Base-by-base conservation (phyloP, 1,140 invertebrate species). In the Marisa cornuarietis region DNA sequence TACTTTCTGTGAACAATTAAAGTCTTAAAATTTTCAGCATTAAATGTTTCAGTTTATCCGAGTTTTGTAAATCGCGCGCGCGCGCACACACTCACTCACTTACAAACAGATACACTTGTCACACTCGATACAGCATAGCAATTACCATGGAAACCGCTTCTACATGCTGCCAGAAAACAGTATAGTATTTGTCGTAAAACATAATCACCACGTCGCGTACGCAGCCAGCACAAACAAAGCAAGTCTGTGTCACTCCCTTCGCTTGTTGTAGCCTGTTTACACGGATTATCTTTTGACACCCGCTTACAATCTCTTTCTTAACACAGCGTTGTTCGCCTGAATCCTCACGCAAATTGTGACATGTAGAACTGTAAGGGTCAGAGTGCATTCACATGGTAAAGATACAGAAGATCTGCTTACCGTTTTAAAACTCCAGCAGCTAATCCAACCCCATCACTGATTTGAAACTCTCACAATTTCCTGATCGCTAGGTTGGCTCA, bases 61-160 rank as follows among this genome's bases (percentile, higher is more conserved):
- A 42, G 31, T 42, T 42, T 42, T 42, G 3, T 20, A 63, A 63
- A 63, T 13, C 22, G 13, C 11, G 11, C n/a, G 22, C 65, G 22
- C n/a, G 11, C 22, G 22, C 13, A 24, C n/a, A 68, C 65, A 6
- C 65, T 1, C n/a, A 68, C 65, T 8, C 22, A 68, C n/a, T 14
- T 11, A 68, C 22, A 58, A 11, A 31, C 65, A 68, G 1, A n/a
- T n/a, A 10, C 26, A 1, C 26, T n/a, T 13, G 22, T 6, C 13
- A 22, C 65, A 4, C 22, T 13, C 65, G 65, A n/a, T 68, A 68
- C 65, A 24, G 65, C n/a, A 68, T 24, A 68, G 65, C 65, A 68
- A 31, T 68, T 68, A 24, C 65, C 65, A 68, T 68, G 65, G 65
- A 68, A 68, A 68, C 65, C 22, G 26, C n/a, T 31, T n/a, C 65